Evolutionary conservation across 1,140 invertebrate genomes (phyloP).

Genomic region (Magallana ariakensis): DNA sequence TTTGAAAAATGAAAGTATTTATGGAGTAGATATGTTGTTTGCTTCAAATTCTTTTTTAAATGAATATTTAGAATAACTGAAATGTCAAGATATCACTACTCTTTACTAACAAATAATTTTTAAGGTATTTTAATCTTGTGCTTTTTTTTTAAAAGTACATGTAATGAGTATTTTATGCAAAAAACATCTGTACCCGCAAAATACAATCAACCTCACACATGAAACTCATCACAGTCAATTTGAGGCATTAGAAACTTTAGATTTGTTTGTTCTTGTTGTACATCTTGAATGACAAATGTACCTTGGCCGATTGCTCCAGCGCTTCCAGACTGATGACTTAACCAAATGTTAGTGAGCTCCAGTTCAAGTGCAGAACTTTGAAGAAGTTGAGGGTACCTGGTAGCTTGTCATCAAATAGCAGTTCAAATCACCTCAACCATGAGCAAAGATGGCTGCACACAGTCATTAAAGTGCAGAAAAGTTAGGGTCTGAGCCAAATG

Average conservation of each 20-base stretch:
- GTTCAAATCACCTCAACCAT: conserved; percentile 17
- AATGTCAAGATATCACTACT: neutral
- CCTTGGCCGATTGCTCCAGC: neutral
- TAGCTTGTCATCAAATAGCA: conserved; percentile 15
- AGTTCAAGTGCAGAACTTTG: conserved; percentile 28
- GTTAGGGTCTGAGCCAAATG: neutral
- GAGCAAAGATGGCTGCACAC: conserved; percentile 13
- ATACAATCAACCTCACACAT: neutral
- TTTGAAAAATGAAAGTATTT: neutral
- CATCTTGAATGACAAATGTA: conserved; percentile 2
- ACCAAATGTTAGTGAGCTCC: conserved; percentile 7
- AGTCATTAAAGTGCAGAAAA: conserved; percentile 36
- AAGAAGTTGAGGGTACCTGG: conserved; percentile 14
- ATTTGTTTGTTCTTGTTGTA: conserved; percentile 23
- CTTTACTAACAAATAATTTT: too few species aligned
- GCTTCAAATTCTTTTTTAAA: too few species aligned
- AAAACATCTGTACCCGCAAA: neutral
- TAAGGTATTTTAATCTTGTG: neutral
- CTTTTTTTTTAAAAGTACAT: neutral
- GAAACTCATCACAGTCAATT: neutral
- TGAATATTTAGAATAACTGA: neutral
- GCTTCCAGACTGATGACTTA: neutral
- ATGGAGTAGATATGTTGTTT: neutral
- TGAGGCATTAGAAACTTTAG: neutral
- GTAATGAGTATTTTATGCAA: neutral